phyloP scores from a whole-genome alignment of 2,113 vertebrate species.

The Mormyrus lacerda region DNA sequence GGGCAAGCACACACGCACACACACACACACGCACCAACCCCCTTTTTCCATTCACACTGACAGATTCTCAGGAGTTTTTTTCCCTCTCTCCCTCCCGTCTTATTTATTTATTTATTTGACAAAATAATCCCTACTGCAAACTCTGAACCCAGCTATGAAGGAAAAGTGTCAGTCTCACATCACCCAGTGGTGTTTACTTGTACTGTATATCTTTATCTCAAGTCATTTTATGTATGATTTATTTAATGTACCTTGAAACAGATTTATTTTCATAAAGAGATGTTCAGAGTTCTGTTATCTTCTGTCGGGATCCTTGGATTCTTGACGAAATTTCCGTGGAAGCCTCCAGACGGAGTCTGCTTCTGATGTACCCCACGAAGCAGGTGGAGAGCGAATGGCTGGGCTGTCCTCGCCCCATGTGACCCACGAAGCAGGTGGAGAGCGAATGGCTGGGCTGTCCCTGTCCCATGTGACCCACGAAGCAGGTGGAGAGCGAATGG shows the following conservation, averaged over 20 bases:
- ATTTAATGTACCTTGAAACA: not conserved
- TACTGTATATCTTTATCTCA: not conserved
- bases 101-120: not conserved
- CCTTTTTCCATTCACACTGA: constrained; percentile 15
- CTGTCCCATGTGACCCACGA: not conserved
- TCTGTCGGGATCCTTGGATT: not conserved
- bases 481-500: not conserved
- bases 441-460: not conserved
- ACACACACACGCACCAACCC: too few relatives aligned
- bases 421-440: not conserved
- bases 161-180: not conserved
- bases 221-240: not conserved
- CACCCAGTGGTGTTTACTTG: not conserved
- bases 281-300: not conserved
- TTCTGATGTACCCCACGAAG: not conserved
- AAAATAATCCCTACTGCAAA: not conserved
- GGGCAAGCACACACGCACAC: not conserved
- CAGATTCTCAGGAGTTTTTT: constrained; percentile 13
- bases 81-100: not conserved
- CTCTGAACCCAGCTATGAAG: not conserved
- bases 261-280: not conserved
- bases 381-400: not conserved
- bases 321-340: not conserved
- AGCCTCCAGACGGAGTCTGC: not conserved
- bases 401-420: not conserved